These are phyloP conservation scores for Dasypogon diadema DNA, from an alignment of 2,888 invertebrate species.

Conservation along the genomic window DNA sequence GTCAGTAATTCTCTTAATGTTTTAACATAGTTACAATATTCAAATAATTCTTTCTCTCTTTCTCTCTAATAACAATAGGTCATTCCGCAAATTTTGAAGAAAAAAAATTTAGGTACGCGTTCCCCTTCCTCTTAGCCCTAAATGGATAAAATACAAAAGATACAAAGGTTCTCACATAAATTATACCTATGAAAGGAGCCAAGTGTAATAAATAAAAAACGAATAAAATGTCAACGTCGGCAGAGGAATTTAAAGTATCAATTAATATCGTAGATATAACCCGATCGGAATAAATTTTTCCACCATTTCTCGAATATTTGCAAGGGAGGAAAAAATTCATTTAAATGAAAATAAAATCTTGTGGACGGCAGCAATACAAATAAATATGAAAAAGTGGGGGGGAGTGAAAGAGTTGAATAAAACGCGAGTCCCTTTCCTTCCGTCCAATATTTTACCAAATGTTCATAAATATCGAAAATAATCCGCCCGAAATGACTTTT, in stretches of 20 bases:
- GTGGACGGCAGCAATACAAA: constrained; percentile 19
- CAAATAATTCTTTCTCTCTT: no score
- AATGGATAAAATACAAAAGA: no score
- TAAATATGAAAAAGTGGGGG: constrained; percentile 18
- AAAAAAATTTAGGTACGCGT: no score
- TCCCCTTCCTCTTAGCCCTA: no score
- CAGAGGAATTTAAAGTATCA: constrained; percentile 36
- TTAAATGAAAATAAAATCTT: constrained; percentile 45
- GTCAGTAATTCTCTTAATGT: no score
- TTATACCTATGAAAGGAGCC: no score
- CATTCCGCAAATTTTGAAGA: no score
- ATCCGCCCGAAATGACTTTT: not conserved
- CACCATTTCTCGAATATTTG: not conserved
- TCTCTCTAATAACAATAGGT: no score
- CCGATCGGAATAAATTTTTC: constrained; percentile 9
- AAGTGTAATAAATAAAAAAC: no score
- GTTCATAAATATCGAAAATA: constrained; percentile 45
- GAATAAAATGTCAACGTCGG: constrained; percentile 8
- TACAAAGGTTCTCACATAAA: no score
- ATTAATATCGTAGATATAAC: constrained; percentile 25
- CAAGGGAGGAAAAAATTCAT: not conserved
- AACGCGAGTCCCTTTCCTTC: constrained; percentile 28
- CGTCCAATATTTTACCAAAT: constrained; percentile 37
- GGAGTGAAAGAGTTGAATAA: constrained; percentile 28
- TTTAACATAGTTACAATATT: no score